Percentiles rank a stretch among this genome's conserved stretches.
phyloP scores from a whole-genome alignment of 2,888 invertebrate genomes.

The Aspidiotus destructor region DNA sequence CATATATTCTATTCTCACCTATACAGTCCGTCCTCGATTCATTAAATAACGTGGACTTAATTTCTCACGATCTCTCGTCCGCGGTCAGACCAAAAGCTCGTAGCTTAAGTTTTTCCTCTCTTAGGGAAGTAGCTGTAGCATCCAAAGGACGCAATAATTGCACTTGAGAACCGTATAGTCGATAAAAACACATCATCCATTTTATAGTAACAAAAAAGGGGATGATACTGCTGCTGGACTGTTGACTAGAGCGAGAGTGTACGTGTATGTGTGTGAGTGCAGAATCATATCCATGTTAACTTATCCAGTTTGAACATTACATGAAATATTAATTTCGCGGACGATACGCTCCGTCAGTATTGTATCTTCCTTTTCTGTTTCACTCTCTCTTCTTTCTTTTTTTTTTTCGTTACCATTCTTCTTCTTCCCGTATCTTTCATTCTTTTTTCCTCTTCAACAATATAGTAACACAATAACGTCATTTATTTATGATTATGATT shows the following conservation, averaged over 20 bases:
- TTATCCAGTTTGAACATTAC: conserved; percentile 22
- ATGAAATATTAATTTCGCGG: conserved; percentile 32
- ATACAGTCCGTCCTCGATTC: too few relatives aligned
- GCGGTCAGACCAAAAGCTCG: too few relatives aligned
- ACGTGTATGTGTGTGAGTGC: too few relatives aligned
- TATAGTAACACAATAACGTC: conserved; percentile 32
- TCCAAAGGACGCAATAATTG: too few relatives aligned
- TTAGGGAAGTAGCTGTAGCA: too few relatives aligned
- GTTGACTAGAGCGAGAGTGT: conserved; percentile 1
- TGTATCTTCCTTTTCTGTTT: conserved; percentile 8
- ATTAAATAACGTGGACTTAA: too few relatives aligned
- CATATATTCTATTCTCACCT: too few relatives aligned
- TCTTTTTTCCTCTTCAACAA: conserved; percentile 18
- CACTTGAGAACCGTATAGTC: not conserved
- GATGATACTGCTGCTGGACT: not conserved
- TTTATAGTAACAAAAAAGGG: not conserved
- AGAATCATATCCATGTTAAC: not conserved
- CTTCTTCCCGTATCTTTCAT: not conserved
- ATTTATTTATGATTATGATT: conserved; percentile 31
- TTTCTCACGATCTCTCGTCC: too few relatives aligned
- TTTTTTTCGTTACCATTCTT: too few relatives aligned
- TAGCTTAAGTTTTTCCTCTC: too few relatives aligned
- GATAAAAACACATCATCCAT: not conserved
- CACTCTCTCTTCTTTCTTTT: too few relatives aligned
- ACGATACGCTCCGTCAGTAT: conserved; percentile 31